Base-by-base conservation (phyloP, 2,113 vertebrate species). In the Dipodomys merriami region DNA sequence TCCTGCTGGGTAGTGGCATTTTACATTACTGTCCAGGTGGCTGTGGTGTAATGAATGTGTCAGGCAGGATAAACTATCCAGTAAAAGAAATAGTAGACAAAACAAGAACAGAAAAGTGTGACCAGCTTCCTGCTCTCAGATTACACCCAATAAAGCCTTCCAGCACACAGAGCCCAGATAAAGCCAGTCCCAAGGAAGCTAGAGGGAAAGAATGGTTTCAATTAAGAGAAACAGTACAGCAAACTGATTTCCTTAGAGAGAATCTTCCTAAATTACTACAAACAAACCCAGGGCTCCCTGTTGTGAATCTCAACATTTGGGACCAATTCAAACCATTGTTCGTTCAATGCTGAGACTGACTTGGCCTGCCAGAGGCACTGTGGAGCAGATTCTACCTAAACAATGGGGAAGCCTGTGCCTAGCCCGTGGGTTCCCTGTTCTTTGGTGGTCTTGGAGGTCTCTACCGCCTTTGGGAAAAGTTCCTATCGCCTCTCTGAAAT, bases 301-400 rank as follows among this genome's bases (percentile, higher is more conserved):
- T 5, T 29, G 84, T 53, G 78, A 74, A 62, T 76, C 82, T 95
- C 33, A 1, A 76, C 29, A 35, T 35, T 27, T 5, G 1, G 11
- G 77, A 80, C 91, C 94, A 97, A 78, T 60, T 72, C 53, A 67
- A 91, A 88, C 78, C 46, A 83, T 94, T 94, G 92, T 91, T 90
- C 16, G 91, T 91, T 91, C 19, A 62, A 29, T 29, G 1, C 46
- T 92, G 88, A 95, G 83, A 87, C n/a, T 84, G 76, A 65, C 60
- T 53, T 74, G 6, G 23, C 78, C 39, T 0, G 15, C 13, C 53
- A 57, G 15, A 79, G 19, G 29, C 15, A 1, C 57, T 60, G 27
- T 49, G 57, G 33, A 15, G n/a, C 27, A 49, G 49, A n/a, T 30
- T 69, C 81, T 44, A 73, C n/a, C 20, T 29, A 33, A n/a, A 69